Percentiles rank a stretch among this genome's conserved stretches.
These are phyloP conservation scores for cattle (Bos taurus) DNA, from an alignment of 2,113 vertebrate species.

Conservation along the genomic window ARS-UCD2.0 NC_037333.1:96783501-96784000, in stretches of 20 bases:
- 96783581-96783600: not conserved
- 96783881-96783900: not conserved
- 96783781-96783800: not conserved
- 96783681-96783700: not conserved
- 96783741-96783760: not conserved
- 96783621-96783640: not conserved
- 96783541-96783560: not conserved
- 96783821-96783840: not conserved
- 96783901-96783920: not conserved
- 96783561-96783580: not conserved
- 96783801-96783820: not conserved
- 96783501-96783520: not conserved
- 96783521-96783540: not conserved
- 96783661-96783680: not conserved
- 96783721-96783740: not conserved
- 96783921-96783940: not conserved
- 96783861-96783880: not conserved
- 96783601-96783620: not conserved
- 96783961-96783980: not conserved
- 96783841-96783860: not conserved
- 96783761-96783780: not conserved
- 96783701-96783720: not conserved
- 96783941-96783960: not conserved
- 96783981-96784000: not conserved
- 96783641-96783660: not conserved